Conservation (phyloP, 2,888 invertebrate genomes). For the Chirona hameri region DNA sequence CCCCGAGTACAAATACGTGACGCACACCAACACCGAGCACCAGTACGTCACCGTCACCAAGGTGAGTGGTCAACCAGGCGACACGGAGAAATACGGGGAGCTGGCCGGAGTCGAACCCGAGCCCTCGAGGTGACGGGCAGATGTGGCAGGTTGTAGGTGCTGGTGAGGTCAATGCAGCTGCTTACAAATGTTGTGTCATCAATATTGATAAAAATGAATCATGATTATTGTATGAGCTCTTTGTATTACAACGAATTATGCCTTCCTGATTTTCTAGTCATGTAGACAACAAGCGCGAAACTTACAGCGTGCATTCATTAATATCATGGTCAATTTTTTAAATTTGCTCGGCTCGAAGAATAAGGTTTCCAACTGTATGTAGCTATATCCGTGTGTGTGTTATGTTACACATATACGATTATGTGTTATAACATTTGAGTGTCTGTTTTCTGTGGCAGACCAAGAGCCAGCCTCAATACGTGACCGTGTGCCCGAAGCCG, state of each 20-base stretch:
- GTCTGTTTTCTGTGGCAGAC: background rate
- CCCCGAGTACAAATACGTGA: conserved; percentile 24
- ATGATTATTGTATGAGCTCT: background rate
- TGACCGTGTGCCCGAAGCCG: conserved; percentile 14
- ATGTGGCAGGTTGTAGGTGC: too few relatives aligned
- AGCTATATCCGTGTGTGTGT: background rate
- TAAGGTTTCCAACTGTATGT: too few relatives aligned
- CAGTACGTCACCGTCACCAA: conserved; percentile 25
- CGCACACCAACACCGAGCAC: background rate
- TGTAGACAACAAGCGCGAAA: too few relatives aligned
- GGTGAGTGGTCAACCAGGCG: background rate
- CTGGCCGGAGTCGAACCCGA: background rate
- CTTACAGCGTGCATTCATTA: too few relatives aligned
- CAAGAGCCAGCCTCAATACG: background rate
- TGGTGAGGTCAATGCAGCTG: too few relatives aligned
- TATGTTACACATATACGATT: background rate
- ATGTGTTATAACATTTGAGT: background rate
- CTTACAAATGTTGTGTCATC: background rate
- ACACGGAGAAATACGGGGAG: background rate
- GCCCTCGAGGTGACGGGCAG: background rate
- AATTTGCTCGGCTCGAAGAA: too few relatives aligned
- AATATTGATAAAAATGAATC: background rate
- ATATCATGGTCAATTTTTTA: too few relatives aligned
- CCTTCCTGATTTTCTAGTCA: too few relatives aligned
- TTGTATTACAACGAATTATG: background rate